A percentile compares a stretch with the other conserved stretches of the same genome.
Evolutionary conservation across 2,113 vertebrate species (phyloP).

Genomic region (Monopterus albus): DNA sequence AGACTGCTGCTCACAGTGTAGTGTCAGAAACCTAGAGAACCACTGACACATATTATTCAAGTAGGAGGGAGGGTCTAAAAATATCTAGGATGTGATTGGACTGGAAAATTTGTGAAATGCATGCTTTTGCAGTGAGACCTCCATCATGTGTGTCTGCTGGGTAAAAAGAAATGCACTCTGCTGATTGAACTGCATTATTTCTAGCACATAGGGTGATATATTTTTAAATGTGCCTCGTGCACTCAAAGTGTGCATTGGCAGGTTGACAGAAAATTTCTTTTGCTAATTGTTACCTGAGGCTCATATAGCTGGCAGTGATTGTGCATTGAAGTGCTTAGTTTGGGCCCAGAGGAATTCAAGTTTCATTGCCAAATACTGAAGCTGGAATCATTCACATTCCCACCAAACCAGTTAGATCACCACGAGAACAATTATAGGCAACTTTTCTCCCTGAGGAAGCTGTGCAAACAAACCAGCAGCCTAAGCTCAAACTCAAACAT

Average conservation of each 20-base stretch:
- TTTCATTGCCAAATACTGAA: constrained; percentile 8
- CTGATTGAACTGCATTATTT: background rate
- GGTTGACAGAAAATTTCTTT: constrained; percentile 6
- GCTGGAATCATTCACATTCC: background rate
- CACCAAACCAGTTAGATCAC: constrained; percentile 13
- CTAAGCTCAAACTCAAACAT: background rate
- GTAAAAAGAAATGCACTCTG: too few species aligned
- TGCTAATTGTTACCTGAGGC: constrained; percentile 26
- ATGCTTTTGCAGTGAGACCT: background rate
- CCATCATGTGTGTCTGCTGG: background rate
- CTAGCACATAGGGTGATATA: background rate
- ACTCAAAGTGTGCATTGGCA: constrained; percentile 17
- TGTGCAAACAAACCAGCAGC: background rate
- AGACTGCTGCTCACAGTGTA: too few species aligned
- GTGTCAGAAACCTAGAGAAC: background rate
- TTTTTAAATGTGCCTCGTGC: constrained; percentile 4
- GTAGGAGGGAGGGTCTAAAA: background rate
- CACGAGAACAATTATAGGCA: constrained; percentile 5
- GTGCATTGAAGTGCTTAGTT: background rate
- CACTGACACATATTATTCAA: background rate
- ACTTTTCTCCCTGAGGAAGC: background rate
- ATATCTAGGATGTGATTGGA: background rate
- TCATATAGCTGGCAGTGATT: constrained; percentile 27
- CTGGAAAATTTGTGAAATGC: background rate
- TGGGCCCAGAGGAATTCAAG: constrained; percentile 5